Conservation (phyloP, 2,113 vertebrate genomes). For the Peromyscus leucopus region DNA sequence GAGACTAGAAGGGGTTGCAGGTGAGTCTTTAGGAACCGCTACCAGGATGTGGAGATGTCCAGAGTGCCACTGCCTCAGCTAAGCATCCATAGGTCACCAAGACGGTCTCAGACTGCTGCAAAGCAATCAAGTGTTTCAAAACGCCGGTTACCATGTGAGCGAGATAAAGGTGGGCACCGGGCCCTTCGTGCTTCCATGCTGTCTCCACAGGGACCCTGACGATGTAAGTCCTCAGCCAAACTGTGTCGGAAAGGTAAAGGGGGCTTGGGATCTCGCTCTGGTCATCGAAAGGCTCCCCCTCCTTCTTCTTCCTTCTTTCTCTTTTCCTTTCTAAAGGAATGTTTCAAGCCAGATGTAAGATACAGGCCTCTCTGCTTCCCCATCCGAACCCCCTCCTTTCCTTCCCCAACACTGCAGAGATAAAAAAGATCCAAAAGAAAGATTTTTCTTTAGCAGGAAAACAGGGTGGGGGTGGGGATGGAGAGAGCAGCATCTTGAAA, state of each 20-base stretch:
- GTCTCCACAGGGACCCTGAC: background rate
- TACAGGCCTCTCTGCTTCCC: conserved; percentile 72
- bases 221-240: background rate
- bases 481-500: conserved; percentile 79
- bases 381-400: conserved; percentile 69
- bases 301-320: conserved; percentile 7
- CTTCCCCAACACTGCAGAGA: conserved; percentile 78
- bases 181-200: background rate
- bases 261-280: conserved; percentile 18
- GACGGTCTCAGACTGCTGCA: background rate
- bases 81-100: background rate
- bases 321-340: conserved; percentile 80
- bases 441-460: conserved; percentile 84
- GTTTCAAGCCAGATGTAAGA: conserved; percentile 83
- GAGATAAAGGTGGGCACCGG: background rate
- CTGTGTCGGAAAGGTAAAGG: background rate
- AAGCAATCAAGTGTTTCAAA: background rate
- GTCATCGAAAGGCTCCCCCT: conserved; percentile 15
- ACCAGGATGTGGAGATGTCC: background rate
- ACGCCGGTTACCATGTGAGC: background rate
- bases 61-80: conserved; percentile 24
- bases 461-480: conserved; percentile 40
- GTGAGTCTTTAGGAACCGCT: background rate
- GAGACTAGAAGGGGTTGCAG: background rate
- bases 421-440: conserved; percentile 82